Base-by-base conservation (phyloP, 1,140 invertebrate species). In the Bombus difficillimus region DNA sequence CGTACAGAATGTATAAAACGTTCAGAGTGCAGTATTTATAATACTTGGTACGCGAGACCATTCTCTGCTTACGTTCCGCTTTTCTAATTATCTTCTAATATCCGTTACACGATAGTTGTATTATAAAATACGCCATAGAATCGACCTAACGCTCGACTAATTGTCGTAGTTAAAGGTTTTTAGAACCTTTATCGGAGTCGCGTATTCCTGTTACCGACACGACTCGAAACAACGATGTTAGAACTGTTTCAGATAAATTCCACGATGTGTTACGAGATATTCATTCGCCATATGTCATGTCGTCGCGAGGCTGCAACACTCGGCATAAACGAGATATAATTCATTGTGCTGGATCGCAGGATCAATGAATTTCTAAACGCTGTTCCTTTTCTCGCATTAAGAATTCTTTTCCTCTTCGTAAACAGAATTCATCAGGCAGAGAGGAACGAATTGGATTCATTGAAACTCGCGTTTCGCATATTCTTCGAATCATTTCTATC, bases 351-450 rank as follows among this genome's bases (percentile, higher is more conserved):
- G 34, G 1, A 6, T 18, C 47, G 18, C 18, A 72, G n/a, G n/a
- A 81, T 72, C 79, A 53, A 71, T 71, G 66, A 81, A 69, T 71
- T 71, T 81, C 79, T 62, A 72, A 59, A 59, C 79, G 43, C 10
- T 32, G 25, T 69, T 32, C 41, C 64, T 28, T 47, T 66, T 57
- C 22, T 25, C 18, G 39, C 28, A 22, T 15, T 39, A 28, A 34
- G 18, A 32, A 39, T 62, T 41, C 15, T 69, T 47, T 53, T 22
- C 25, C 22, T 53, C 25, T 18, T 37, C 15, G 1, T 41, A 25
- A 43, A 25, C 10, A 13, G 8, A 39, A 59, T 34, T 76, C 53
- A 28, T 76, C n/a, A 15, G 6, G 47, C 12, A 28, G n/a, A 57
- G 8, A 2, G 13, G 13, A 75, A 12, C 41, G 47, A 32, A 34